phyloP scores from a whole-genome alignment of 1,140 invertebrate species.

The Zaprionus taronus region DNA sequence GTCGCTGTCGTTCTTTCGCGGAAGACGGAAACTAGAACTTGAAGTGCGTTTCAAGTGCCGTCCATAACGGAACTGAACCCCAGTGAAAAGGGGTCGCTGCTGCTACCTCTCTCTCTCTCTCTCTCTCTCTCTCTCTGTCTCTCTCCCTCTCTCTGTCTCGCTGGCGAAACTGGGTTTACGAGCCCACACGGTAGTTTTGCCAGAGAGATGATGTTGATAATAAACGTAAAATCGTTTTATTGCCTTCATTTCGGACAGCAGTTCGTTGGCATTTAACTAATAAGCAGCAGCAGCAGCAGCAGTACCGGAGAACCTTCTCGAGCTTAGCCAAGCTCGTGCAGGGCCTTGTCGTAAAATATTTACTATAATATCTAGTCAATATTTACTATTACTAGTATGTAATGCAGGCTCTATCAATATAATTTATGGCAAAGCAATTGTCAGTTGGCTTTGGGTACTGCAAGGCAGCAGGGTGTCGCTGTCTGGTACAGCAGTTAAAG shows the following conservation, averaged over 20 bases:
- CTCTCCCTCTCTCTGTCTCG: not conserved
- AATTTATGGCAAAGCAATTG: not conserved
- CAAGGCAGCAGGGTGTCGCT: not conserved
- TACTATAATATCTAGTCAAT: slow-evolving; percentile 1
- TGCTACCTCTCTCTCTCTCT: not conserved
- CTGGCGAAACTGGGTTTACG: slow-evolving; percentile 57
- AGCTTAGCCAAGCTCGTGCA: not conserved
- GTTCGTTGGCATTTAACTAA: slow-evolving; percentile 56
- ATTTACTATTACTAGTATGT: too few species aligned
- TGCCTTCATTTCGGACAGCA: slow-evolving; percentile 31
- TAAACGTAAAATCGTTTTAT: slow-evolving; percentile 61
- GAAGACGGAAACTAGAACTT: slow-evolving; percentile 56
- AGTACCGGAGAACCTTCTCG: not conserved
- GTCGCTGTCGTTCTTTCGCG: not conserved
- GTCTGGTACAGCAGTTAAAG: too few species aligned
- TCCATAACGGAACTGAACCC: slow-evolving; percentile 38
- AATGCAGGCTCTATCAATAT: too few species aligned
- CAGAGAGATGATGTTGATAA: slow-evolving; percentile 45
- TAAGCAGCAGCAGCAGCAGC: slow-evolving; percentile 30
- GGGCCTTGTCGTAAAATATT: slow-evolving; percentile 14
- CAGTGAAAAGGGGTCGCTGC: slow-evolving; percentile 43
- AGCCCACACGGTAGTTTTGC: slow-evolving; percentile 31
- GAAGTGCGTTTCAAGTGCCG: slow-evolving; percentile 42
- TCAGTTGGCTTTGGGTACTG: not conserved
- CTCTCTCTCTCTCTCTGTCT: too few species aligned